Evolutionary conservation across 2,113 vertebrate species (phyloP), one percentile per base, ranked within the genome.

Genomic region (Loxodonta africana): DNA sequence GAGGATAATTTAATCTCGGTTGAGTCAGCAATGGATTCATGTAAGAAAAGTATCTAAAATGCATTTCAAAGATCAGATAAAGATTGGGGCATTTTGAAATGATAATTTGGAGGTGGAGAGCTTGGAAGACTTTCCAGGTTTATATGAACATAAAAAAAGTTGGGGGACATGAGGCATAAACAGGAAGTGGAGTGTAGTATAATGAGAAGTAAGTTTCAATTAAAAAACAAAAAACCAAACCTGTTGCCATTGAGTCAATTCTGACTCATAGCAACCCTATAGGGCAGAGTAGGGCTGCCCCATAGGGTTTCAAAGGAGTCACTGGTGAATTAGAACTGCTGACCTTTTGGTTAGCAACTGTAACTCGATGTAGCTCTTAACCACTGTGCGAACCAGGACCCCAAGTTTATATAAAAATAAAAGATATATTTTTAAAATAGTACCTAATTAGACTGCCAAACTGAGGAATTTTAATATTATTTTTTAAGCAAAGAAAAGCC

Each of bases 1-100:
- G 30, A 63, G 28, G 17, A 1, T 90, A 21, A 76, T 77, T 80
- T 46, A 83, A 93, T 7, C 21, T 90, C 20, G 18, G 53, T 63
- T 84, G 82, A 15, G 10, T 73, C 4, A 62, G 6, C 44, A 44
- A 84, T 20, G 2, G 8, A 82, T 89, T 90, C 76, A n/a, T 73
- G 2, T 86, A 71, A 90, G 44, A 83, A 65, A 94, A 93, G 2
- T 28, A 84, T 73, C 92, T 88, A 80, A 96, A 96, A 77, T 82
- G 1, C 7, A 51, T 67, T 21, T 92, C 73, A 37, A 81, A 80
- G 17, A 51, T 53, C 90, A 83, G 5, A 23, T 81, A 53, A 95
- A 80, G 44, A 41, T 48, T 63, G 69, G 46, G 33, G 48, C 6
- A 90, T 88, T 88, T 60, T 92, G 30, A 96, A 88, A 69, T 84